phyloP scores from a whole-genome alignment of 2,888 invertebrate genomes.

The Drosophila monieri region DNA sequence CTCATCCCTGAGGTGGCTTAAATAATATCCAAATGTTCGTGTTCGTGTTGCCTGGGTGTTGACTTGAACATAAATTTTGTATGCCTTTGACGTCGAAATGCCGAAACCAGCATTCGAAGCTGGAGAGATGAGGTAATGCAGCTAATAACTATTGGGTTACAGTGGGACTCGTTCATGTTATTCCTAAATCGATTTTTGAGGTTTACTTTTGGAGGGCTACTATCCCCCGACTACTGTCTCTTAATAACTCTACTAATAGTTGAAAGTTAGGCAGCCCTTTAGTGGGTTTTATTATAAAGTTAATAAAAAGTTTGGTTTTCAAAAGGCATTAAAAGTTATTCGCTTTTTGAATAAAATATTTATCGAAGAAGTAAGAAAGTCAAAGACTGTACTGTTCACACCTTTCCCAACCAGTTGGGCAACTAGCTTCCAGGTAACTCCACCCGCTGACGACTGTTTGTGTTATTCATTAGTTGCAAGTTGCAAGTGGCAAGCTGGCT shows the following conservation, averaged over 20 bases:
- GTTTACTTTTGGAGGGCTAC: neutral
- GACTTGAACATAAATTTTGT: slow-evolving; percentile 42
- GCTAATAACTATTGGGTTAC: slow-evolving; percentile 37
- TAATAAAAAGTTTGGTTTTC: neutral
- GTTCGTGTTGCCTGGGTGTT: slow-evolving; percentile 51
- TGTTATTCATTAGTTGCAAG: slow-evolving; percentile 1
- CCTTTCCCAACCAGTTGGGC: neutral
- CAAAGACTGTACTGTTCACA: neutral
- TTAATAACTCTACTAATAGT: neutral
- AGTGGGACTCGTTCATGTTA: slow-evolving; percentile 25
- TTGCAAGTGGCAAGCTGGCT: neutral
- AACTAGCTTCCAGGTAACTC: neutral
- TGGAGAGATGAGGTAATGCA: slow-evolving; percentile 44
- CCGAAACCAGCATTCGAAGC: slow-evolving; percentile 5
- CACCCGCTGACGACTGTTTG: neutral
- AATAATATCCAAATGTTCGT: slow-evolving; percentile 65
- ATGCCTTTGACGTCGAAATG: slow-evolving; percentile 34
- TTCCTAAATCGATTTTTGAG: slow-evolving; percentile 6
- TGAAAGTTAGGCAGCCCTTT: neutral
- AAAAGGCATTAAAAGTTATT: too few relatives aligned
- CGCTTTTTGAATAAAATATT: neutral
- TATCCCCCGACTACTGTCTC: neutral
- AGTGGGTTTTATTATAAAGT: neutral
- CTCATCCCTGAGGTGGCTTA: slow-evolving; percentile 30
- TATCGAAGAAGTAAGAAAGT: neutral